Evolutionary conservation across 2,113 vertebrate genomes (phyloP).

Genomic region (Saccopteryx leptura): DNA sequence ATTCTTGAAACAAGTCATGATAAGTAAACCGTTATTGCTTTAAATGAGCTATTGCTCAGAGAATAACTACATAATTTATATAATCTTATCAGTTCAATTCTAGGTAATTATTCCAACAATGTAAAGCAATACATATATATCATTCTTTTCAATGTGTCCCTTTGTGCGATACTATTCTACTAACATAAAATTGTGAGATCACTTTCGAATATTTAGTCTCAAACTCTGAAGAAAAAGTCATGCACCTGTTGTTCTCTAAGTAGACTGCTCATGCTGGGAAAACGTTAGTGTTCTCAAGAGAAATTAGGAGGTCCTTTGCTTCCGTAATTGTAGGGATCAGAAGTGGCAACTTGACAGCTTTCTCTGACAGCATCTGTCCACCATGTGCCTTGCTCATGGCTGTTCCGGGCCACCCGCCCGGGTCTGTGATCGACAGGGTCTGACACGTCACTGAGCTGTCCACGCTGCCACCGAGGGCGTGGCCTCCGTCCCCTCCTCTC

Average conservation of each 20-base stretch:
- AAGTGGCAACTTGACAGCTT: not conserved
- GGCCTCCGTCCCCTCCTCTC: not conserved
- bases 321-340: not conserved
- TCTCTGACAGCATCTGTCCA: not conserved
- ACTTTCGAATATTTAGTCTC: not conserved
- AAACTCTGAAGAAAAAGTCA: not conserved
- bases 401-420: not conserved
- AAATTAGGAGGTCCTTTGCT: not conserved
- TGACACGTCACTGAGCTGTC: not conserved
- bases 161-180: not conserved
- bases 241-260: not conserved
- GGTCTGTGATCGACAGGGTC: not conserved
- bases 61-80: not conserved
- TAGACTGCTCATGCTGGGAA: not conserved
- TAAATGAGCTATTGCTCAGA: not conserved
- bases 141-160: not conserved
- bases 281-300: not conserved
- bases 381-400: not conserved
- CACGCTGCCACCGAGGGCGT: not conserved
- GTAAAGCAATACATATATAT: not conserved
- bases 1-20: not conserved
- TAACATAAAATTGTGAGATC: not conserved
- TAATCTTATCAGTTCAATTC: not conserved
- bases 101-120: not conserved
- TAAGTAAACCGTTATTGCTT: not conserved